Conservation (phyloP, 1,140 invertebrate genomes). For the Cyclina sinensis region DNA sequence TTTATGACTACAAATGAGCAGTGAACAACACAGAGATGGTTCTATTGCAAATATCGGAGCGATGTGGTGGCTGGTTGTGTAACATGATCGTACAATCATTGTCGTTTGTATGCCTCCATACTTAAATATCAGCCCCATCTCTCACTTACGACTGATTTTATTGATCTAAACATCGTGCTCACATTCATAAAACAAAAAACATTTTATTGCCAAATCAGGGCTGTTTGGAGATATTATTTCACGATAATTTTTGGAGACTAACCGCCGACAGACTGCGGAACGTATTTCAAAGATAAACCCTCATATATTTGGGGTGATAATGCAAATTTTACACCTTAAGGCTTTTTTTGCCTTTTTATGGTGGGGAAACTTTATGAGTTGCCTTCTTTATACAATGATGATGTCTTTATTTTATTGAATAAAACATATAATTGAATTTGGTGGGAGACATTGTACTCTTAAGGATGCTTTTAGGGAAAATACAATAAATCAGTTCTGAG, state of each 20-base stretch:
- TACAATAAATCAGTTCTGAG: background rate
- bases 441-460: too few species aligned
- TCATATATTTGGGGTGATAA: constrained; percentile 41
- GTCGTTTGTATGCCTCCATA: constrained; percentile 9
- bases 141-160: constrained; percentile 44
- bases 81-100: background rate
- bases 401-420: constrained; percentile 55
- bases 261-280: constrained; percentile 7
- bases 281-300: constrained; percentile 38
- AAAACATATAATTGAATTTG: background rate
- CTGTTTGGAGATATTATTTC: constrained; percentile 21
- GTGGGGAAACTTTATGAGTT: background rate
- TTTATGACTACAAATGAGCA: constrained; percentile 15
- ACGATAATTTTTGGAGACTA: constrained; percentile 23
- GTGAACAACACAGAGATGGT: constrained; percentile 3
- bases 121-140: constrained; percentile 32
- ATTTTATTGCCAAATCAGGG: constrained; percentile 52
- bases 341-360: constrained; percentile 28
- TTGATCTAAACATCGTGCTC: constrained; percentile 32
- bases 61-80: constrained; percentile 6
- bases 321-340: constrained; percentile 51
- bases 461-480: too few species aligned
- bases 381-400: constrained; percentile 1
- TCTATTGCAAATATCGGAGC: background rate
- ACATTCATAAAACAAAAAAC: constrained; percentile 39